Base-by-base conservation (phyloP, 2,113 vertebrate genomes). In the Saimiri boliviensis region DNA sequence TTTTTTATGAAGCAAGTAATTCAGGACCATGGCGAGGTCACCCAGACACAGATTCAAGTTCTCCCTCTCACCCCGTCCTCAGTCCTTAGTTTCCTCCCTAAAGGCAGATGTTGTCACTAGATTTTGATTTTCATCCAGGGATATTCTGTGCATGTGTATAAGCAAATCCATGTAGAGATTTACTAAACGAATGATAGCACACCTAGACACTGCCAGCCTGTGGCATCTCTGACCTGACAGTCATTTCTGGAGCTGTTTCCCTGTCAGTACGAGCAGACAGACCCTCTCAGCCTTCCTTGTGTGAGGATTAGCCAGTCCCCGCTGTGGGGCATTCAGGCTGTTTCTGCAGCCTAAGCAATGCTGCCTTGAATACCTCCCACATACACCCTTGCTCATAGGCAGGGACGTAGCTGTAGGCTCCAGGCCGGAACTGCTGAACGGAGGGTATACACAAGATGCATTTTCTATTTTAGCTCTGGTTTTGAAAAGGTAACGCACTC, bases 391-490 rank as follows among this genome's bases (percentile, higher is more conserved):
- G 60, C 32, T 40, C 16, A 0, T 9, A 40, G 90, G 35, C 49
- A 60, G 60, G 58, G 10, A 93, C 13, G 37, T 6, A 23, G 45
- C 81, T 42, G 19, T 25, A 68, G n/a, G 27, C 6, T 35, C 23
- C 19, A 42, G n/a, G 8, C 66, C 35, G 37, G 77, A 82, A 11
- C 17, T 56, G 25, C 86, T 60, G 2, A 21, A 60, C 6, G 45
- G 19, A 88, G 49, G 1, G 20, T 21, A 4, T 63, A 37, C 12
- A 16, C 30, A 73, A 37, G 71, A 79, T 25, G 54, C 52, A 73
- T 82, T 90, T 86, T 49, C 58, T n/a, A 30, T 45, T 42, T 32
- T 86, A 82, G 52, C 74, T 94, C 77, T 76, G n/a, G 21, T 93
- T 86, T 87, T 71, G 49, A 52, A 86, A 86, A 70, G 47, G 13